A percentile compares a stretch with the other conserved stretches of the same genome.
phyloP scores from a whole-genome alignment of 2,888 invertebrate species.

The Cinara cedri region DNA sequence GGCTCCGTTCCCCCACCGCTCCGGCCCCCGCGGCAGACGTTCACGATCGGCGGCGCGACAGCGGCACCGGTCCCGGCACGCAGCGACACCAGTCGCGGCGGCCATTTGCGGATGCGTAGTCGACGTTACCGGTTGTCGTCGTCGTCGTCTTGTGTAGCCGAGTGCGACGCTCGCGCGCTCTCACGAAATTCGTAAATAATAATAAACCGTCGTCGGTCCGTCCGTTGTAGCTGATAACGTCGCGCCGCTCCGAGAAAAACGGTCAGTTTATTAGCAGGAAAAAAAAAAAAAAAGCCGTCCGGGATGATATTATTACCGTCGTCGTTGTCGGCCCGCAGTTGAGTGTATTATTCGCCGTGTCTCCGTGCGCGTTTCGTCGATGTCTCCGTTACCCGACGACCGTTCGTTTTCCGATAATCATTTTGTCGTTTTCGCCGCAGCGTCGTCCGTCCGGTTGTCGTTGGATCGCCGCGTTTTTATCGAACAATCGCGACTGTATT shows the following conservation, averaged over 20 bases:
- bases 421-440: background rate
- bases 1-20: background rate
- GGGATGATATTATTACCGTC: too few species aligned
- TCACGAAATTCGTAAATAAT: background rate
- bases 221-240: conserved; percentile 16
- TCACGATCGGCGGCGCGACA: background rate
- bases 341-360: too few species aligned
- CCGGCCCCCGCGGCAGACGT: conserved; percentile 20
- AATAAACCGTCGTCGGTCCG: background rate
- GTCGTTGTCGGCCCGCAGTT: too few species aligned
- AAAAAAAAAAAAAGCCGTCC: too few species aligned
- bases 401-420: background rate
- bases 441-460: background rate
- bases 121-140: conserved; percentile 32
- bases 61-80: background rate
- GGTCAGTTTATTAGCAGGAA: background rate
- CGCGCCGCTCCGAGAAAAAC: background rate
- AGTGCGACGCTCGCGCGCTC: conserved; percentile 1
- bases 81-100: conserved; percentile 36
- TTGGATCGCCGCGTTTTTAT: too few species aligned
- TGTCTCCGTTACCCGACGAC: background rate
- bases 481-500: too few species aligned
- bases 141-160: background rate
- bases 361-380: too few species aligned
- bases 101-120: conserved; percentile 52